Percentiles rank a stretch among this genome's conserved stretches.
phyloP scores from a whole-genome alignment of 2,888 invertebrate genomes.

The Andrena bicolor region DNA sequence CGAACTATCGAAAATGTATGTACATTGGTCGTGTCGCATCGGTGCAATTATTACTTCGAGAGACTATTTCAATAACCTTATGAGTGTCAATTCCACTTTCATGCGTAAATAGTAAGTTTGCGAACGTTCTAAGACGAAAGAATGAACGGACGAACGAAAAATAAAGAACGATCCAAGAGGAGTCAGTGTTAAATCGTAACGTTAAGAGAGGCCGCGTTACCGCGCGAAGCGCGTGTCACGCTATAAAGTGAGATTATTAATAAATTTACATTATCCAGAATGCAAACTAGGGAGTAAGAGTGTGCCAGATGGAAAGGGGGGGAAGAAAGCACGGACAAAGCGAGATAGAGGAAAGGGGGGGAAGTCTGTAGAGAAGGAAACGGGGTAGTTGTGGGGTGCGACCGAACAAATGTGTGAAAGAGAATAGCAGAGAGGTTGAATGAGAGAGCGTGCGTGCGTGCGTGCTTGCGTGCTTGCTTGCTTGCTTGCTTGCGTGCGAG shows the following conservation, averaged over 20 bases:
- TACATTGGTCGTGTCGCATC: conserved; percentile 74
- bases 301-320: conserved; percentile 55
- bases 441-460: background rate
- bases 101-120: conserved; percentile 82
- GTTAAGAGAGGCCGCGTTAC: conserved; percentile 75
- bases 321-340: conserved; percentile 6
- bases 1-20: conserved; percentile 27
- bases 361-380: background rate
- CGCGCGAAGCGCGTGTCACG: conserved; percentile 37
- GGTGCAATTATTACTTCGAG: conserved; percentile 83
- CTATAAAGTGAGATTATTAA: conserved; percentile 86
- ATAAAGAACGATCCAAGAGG: conserved; percentile 47
- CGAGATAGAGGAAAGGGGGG: background rate
- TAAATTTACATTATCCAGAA: conserved; percentile 80
- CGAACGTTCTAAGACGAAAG: conserved; percentile 74
- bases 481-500: conserved; percentile 62
- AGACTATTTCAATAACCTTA: conserved; percentile 84
- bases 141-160: conserved; percentile 63
- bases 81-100: conserved; percentile 85
- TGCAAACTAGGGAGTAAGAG: conserved; percentile 65
- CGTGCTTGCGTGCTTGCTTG: background rate
- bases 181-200: conserved; percentile 69
- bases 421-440: conserved; percentile 2
- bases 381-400: background rate
- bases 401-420: conserved; percentile 84